phyloP scores from a whole-genome alignment of 2,888 invertebrate species.

The Empis stercorea region DNA sequence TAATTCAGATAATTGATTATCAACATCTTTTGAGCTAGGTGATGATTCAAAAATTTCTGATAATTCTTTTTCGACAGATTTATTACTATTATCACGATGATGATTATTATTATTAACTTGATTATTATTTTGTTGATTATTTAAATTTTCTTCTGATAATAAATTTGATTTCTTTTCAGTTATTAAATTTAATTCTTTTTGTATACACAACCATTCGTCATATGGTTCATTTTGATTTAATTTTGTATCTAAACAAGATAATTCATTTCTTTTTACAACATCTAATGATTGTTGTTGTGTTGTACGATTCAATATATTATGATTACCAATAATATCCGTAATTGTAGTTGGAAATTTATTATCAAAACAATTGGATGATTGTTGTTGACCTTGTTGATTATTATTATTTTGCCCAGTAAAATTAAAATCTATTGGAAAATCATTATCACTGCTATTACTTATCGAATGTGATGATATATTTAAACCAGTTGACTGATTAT shows the following conservation, averaged over 20 bases:
- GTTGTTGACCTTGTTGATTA: not conserved
- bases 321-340: too few species aligned
- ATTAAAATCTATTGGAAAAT: not conserved
- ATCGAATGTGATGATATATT: too few species aligned
- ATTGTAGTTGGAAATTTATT: too few species aligned
- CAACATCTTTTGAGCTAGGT: slow-evolving; percentile 14
- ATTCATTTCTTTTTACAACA: not conserved
- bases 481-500: too few species aligned
- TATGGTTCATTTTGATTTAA: slow-evolving; percentile 33
- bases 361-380: not conserved
- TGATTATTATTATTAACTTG: slow-evolving; percentile 3
- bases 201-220: slow-evolving; percentile 56
- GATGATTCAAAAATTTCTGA: slow-evolving; percentile 32
- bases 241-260: too few species aligned
- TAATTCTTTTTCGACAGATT: slow-evolving; percentile 19
- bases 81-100: not conserved
- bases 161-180: slow-evolving; percentile 15
- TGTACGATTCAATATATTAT: slow-evolving; percentile 5
- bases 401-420: not conserved
- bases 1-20: slow-evolving; percentile 7
- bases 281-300: slow-evolving; percentile 8
- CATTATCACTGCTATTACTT: slow-evolving; percentile 1
- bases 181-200: slow-evolving; percentile 47
- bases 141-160: slow-evolving; percentile 16
- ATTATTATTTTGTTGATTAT: slow-evolving; percentile 11